These are phyloP conservation scores for Belonocnema kinseyi DNA, from an alignment of 1,140 invertebrate species.

Conservation along the genomic window DNA sequence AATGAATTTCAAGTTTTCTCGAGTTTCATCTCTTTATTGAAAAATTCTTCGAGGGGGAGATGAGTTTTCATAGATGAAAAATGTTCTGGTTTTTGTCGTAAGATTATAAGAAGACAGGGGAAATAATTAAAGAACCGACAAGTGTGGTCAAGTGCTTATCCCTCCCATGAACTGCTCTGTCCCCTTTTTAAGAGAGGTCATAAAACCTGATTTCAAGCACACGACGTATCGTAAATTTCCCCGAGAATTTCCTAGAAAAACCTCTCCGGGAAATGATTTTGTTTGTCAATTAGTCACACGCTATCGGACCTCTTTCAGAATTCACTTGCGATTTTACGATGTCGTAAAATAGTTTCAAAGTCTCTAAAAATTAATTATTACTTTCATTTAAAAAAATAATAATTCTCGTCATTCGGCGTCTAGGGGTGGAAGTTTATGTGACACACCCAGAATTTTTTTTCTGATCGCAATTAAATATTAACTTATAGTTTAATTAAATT, in stretches of 20 bases:
- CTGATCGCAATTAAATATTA: no score
- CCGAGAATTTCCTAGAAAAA: constrained; percentile 2
- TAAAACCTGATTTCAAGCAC: constrained; percentile 5
- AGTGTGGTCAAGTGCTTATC: constrained; percentile 11
- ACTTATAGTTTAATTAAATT: no score
- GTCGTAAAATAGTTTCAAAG: no score
- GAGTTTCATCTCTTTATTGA: background rate
- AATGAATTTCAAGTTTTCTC: constrained; percentile 1
- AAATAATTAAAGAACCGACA: background rate
- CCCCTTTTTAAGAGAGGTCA: background rate
- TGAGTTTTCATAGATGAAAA: background rate
- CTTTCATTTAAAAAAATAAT: no score
- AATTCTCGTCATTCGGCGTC: no score
- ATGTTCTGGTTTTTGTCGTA: background rate
- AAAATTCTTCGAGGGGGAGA: background rate
- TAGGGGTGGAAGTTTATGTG: no score
- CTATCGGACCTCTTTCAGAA: background rate
- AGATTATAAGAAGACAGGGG: background rate
- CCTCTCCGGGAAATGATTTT: constrained; percentile 18
- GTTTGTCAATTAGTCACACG: background rate
- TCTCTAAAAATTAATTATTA: no score
- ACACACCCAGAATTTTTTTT: no score
- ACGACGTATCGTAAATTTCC: background rate
- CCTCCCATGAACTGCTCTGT: background rate
- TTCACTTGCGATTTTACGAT: background rate